phyloP scores from a whole-genome alignment of 2,113 vertebrate species.

The Dipodomys ordii region DNA sequence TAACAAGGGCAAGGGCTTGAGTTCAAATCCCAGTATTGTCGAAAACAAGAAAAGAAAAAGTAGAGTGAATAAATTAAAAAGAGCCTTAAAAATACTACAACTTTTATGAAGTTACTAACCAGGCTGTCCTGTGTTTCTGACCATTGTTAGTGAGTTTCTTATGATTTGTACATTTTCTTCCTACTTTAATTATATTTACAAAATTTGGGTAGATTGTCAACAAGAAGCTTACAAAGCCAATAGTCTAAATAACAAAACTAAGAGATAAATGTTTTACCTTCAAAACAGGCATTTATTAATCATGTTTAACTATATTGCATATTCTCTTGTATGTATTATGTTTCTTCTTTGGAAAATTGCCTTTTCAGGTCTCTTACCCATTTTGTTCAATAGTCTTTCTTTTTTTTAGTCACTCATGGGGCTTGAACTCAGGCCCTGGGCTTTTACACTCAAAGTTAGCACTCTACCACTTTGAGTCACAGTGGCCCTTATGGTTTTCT shows the following conservation, averaged over 20 bases:
- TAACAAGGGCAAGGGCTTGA: too few species aligned
- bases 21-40: too few species aligned
- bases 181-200: constrained; percentile 4
- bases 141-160: not conserved
- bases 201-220: constrained; percentile 14
- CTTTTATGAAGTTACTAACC: constrained; percentile 6
- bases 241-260: not conserved
- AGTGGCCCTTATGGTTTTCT: too few species aligned
- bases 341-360: constrained; percentile 32
- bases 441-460: too few species aligned
- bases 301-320: not conserved
- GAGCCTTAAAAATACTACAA: not conserved
- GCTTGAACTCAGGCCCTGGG: too few species aligned
- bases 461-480: too few species aligned
- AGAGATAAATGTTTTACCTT: not conserved
- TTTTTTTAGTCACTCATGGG: too few species aligned
- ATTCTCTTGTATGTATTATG: not conserved
- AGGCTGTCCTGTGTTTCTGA: not conserved
- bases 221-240: not conserved
- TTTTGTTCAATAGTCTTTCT: not conserved
- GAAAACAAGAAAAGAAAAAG: not conserved
- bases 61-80: not conserved
- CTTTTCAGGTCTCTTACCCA: not conserved
- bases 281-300: not conserved
- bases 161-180: constrained; percentile 1